Base-by-base conservation (phyloP, 2,888 invertebrate species). In the Venustoraphidia nigricollis region DNA sequence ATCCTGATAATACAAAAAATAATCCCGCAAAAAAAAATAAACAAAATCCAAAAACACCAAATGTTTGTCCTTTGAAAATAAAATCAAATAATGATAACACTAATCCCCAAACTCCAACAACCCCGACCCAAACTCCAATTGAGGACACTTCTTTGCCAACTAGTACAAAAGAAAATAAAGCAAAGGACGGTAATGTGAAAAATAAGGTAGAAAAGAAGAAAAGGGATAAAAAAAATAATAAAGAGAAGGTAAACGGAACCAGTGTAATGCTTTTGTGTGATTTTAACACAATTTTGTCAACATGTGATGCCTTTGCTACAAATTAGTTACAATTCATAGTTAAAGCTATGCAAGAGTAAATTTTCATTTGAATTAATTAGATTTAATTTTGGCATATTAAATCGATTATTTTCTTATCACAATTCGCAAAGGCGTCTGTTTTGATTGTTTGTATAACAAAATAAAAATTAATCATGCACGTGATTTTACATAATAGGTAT, bases 151-250 rank as follows among this genome's bases (percentile, higher is more conserved):
- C 53, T 11, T 48, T 41, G 39, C 17, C 48, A 11, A 38, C 47
- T n/a, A 47, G 43, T 14, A 8, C 49, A 11, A 45, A 44, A 36
- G 41, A 44, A 8, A 36, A 13, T 14, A 45, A 45, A 38, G 10
- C 36, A 10, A 45, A 46, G 17, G 36, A 40, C 37, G 43, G 42
- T 17, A 11, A 41, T 13, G 44, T 53, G 45, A 61, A 60, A 44
- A 57, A 58, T n/a, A 65, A 65, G 57, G 64, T 65, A 51, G 58
- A 57, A 38, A 66, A 67, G 56, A 65, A 66, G 45, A 64, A 66
- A 56, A 62, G 59, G 51, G 63, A 62, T 55, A 65, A 66, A 53
- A 60, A 62, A 17, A 64, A 65, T 52, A 65, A 63, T 55, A 64
- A 59, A 49, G 59, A 60, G 45, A 59, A 54, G 53, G 60, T 57